A percentile compares a stretch with the other conserved stretches of the same genome.
Conservation (phyloP, 2,797 vertebrate species). For the Psittacula echo region DNA sequence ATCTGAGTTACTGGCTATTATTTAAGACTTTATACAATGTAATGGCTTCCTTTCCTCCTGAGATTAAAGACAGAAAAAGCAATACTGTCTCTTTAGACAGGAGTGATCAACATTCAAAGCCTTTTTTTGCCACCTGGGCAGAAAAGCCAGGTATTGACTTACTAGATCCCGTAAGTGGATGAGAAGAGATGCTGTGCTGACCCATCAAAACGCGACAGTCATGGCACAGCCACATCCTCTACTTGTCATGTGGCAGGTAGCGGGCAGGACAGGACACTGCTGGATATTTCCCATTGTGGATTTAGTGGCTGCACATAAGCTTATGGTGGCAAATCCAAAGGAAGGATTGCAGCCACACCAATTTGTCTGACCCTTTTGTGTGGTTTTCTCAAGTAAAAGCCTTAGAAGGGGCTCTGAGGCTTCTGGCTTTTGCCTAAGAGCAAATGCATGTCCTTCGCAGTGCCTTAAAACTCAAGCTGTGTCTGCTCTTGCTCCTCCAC, state of each 20-base stretch:
- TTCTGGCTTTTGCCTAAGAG: not conserved
- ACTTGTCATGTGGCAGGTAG: not conserved
- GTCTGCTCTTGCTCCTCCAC: not conserved
- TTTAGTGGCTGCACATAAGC: not conserved
- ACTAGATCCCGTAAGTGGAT: not conserved
- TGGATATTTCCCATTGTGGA: not conserved
- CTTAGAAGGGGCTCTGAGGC: not conserved
- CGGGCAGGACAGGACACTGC: not conserved
- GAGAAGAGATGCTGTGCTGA: not conserved
- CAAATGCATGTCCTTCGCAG: not conserved
- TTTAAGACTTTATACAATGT: not conserved
- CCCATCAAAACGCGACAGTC: not conserved
- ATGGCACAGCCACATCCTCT: not conserved
- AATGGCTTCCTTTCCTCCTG: conserved; percentile 25
- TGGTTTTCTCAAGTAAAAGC: not conserved
- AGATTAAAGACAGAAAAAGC: not conserved
- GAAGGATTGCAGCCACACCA: not conserved
- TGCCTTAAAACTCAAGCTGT: not conserved
- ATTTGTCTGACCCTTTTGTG: not conserved
- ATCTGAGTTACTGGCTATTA: not conserved
- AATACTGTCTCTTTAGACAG: not conserved
- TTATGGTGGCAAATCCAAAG: not conserved
- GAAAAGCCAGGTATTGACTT: not conserved
- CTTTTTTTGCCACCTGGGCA: not conserved
- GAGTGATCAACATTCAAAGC: not conserved